phyloP scores from a whole-genome alignment of 2,113 vertebrate species.

The Microtus montanus region DNA sequence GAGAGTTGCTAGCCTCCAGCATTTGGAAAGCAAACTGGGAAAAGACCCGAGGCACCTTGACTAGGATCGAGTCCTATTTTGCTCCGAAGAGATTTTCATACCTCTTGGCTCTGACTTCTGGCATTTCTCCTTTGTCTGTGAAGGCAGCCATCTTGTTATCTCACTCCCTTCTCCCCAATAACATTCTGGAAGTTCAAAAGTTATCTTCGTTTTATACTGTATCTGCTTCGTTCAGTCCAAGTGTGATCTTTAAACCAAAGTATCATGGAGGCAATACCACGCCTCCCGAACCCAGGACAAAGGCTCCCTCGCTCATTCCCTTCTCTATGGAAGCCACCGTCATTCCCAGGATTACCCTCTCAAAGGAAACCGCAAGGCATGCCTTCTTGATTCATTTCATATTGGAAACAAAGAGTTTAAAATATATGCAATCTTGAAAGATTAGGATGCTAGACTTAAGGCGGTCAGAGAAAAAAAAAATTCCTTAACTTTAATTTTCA shows the following conservation, averaged over 20 bases:
- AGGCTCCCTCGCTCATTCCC: neutral
- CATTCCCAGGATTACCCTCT: neutral
- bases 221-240: neutral
- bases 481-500: neutral
- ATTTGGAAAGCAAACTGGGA: neutral
- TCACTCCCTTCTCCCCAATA: neutral
- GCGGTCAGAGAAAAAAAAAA: neutral
- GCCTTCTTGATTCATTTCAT: neutral
- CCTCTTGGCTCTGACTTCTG: neutral
- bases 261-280: no score
- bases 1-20: neutral
- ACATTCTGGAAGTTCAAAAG: neutral
- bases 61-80: neutral
- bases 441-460: neutral
- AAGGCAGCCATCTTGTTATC: neutral
- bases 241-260: slow-evolving; percentile 20
- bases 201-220: neutral
- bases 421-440: neutral
- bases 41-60: neutral
- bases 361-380: neutral
- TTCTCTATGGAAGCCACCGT: no score
- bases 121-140: neutral
- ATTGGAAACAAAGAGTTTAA: slow-evolving; percentile 21
- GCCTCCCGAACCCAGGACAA: neutral
- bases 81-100: neutral